These are phyloP conservation scores for Pseudorhiza aurosa DNA, from an alignment of 30 jellyfish, hydroid and myxozoan species.

Conservation along the genomic window DNA sequence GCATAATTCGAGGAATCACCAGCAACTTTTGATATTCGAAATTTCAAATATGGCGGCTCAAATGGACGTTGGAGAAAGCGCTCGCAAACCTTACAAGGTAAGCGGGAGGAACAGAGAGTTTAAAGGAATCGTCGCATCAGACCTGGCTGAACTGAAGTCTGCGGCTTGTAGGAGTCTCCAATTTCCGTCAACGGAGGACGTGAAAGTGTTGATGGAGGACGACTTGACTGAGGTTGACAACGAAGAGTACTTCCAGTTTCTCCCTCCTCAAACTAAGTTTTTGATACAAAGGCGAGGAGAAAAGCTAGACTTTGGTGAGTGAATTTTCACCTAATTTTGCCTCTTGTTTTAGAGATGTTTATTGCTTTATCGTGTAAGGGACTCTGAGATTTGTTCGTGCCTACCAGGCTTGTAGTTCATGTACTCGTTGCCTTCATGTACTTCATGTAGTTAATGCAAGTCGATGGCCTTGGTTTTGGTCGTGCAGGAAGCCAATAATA, in stretches of 20 bases:
- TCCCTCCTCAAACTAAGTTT: constrained; percentile 74
- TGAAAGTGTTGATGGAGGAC: constrained; percentile 61
- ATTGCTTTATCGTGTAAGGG: no score
- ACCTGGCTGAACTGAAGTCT: constrained; percentile 32
- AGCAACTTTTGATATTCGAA: no score
- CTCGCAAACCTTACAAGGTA: constrained; percentile 47
- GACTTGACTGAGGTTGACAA: constrained; percentile 92
- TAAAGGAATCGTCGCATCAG: constrained; percentile 60
- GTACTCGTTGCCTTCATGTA: no score
- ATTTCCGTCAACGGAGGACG: neutral
- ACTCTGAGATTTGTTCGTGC: no score
- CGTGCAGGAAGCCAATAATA: no score
- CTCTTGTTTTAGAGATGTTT: no score
- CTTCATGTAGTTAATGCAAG: no score
- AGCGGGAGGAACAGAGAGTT: constrained; percentile 21
- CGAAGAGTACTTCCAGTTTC: constrained; percentile 76
- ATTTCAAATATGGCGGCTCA: constrained; percentile 44
- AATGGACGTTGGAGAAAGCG: neutral
- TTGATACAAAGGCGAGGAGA: constrained; percentile 31
- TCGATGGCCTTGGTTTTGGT: no score
- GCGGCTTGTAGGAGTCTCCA: constrained; percentile 24
- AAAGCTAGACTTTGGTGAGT: neutral
- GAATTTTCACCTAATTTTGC: no score
- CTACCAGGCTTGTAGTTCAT: no score
- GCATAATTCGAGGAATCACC: no score